Evolutionary conservation across 2,113 vertebrate species (phyloP), one percentile per base, ranked within the genome.

Genomic region (Burhinus bistriatus): DNA sequence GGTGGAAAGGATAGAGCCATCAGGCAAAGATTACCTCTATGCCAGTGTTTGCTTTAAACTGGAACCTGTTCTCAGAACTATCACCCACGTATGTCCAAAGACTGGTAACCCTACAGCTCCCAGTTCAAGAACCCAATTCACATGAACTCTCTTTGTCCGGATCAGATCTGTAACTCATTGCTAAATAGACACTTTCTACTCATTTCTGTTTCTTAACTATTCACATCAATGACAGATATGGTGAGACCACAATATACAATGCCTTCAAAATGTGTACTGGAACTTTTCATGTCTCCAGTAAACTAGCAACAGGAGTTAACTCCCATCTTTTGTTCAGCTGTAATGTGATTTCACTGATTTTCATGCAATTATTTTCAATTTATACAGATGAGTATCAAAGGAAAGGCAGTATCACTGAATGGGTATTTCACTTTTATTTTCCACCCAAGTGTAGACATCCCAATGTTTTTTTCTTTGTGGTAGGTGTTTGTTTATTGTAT

Each of bases 221-320:
- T 45, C 66, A 45, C 21, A 61, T 61, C 36, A 45, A 34, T 27
- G 42, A 10, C 76, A 58, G 34, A 15, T 47, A 36, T 4, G 4
- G 36, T 27, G 30, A 79, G 34, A 69, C 12, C 38, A 49, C 25
- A 65, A 30, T 23, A 69, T 26, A 51, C 12, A 34, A 13, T 83
- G 34, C 66, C 36, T 69, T 70, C 51, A 44, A 44, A 77, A n/a
- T 0, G 0, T 1, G 4, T 47, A 62, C 22, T 34, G 22, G 36
- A 77, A 72, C 21, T 68, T 76, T 51, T 47, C 58, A 78, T 23
- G 29, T 71, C 40, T 82, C 15, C 23, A 68, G 14, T 52, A 72
- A 75, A 45, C 11, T 36, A 40, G 29, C 15, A 81, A n/a, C n/a
- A 51, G 42, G 68, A 69, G 30, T 59, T 70, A 69, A 54, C 52